A percentile compares a stretch with the other conserved stretches of the same genome.
Evolutionary conservation across 1,140 invertebrate species (phyloP).

Genomic region (Formica selysi): DNA sequence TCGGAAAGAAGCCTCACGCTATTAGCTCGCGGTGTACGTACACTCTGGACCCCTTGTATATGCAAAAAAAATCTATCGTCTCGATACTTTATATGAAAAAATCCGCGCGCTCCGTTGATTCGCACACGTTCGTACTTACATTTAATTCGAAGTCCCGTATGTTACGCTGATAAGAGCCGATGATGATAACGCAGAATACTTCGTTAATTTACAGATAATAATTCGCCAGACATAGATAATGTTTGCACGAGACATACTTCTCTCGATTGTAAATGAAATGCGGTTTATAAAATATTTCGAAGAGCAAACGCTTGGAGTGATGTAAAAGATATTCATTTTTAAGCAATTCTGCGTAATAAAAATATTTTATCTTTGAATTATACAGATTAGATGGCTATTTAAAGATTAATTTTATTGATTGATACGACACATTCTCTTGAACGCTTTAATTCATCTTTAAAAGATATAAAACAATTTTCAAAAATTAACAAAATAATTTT

Average conservation of each 20-base stretch:
- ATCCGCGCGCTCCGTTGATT: not conserved
- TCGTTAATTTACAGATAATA: not conserved
- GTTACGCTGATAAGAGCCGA: slow-evolving; percentile 35
- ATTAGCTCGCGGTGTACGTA: not conserved
- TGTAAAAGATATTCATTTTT: too few relatives aligned
- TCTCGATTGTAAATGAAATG: not conserved
- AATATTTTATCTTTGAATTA: not conserved
- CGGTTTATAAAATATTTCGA: not conserved
- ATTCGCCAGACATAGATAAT: slow-evolving; percentile 20
- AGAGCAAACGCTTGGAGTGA: not conserved
- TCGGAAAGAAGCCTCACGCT: slow-evolving; percentile 4
- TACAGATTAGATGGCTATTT: not conserved
- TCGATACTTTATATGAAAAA: slow-evolving; percentile 19
- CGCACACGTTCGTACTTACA: not conserved
- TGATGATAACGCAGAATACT: not conserved
- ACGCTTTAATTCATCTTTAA: not conserved
- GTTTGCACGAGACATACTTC: not conserved
- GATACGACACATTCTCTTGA: too few relatives aligned
- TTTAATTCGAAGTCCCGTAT: slow-evolving; percentile 16
- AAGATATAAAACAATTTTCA: not conserved
- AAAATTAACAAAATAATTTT: not conserved
- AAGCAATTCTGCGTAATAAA: not conserved
- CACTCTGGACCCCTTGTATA: not conserved
- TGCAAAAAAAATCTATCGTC: not conserved
- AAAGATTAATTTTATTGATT: not conserved